Evolutionary conservation across 2,888 invertebrate genomes (phyloP), one percentile per base, ranked within the genome.

Genomic region (Acleris emargana): DNA sequence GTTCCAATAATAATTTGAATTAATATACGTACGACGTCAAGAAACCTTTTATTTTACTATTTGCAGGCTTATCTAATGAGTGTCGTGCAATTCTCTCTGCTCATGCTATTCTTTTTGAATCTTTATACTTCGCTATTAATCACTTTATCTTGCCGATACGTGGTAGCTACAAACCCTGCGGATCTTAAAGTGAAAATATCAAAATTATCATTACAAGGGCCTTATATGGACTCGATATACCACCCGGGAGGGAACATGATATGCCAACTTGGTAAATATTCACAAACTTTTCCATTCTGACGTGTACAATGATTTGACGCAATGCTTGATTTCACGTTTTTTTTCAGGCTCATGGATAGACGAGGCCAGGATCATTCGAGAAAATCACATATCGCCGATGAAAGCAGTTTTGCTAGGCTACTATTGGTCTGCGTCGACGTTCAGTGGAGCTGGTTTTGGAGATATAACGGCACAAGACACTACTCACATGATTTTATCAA

Each of bases 51-150:
- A 45, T 42, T 42, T 58, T 52, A 25, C 25, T 54, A 43, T 57
- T 86, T 88, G 64, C 81, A 93, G 93, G 91, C 90, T n/a, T 90
- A 92, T 67, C 72, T 91, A 17, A 88, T 93, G 85, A 91, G 91
- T 67, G 89, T 93, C 0, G 77, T 93, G 0, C 93, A 93, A 73
- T 93, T 92, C 70, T 72, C 91, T 11, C 81, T 93, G 1, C 71
- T 93, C 11, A 91, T 92, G 1, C 70, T 93, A 13, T 89, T 93
- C 72, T 89, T 91, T 69, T 73, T 93, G 52, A 93, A 93, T 72
- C 75, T 93, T 0, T 93, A 93, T 70, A 83, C 93, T 0, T 85
- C 87, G 0, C 71, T 92, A 53, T 74, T 93, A 53, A 83, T 93
- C 49, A 85, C 81, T 11, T 72, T 88, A 61, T 87, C 92, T 5